Evolutionary conservation across 1,140 invertebrate species (phyloP), one percentile per base, ranked within the genome.

Genomic region (Drosophila pandora): DNA sequence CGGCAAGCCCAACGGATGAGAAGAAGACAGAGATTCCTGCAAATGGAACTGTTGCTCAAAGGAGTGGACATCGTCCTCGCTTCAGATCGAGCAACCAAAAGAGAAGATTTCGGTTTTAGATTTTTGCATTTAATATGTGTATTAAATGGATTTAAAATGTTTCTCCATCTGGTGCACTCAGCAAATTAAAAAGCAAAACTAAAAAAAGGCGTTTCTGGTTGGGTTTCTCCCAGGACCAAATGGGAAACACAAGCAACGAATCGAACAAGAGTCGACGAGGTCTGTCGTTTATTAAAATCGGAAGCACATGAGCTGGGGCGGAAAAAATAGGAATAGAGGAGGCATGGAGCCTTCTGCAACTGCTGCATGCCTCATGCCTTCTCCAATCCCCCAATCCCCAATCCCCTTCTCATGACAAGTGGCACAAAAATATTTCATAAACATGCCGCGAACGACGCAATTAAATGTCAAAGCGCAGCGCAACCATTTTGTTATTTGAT

Each of bases 401-500:
- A 17, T 17, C 17, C 17, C 17, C 17, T 17, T 17, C 25, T 6
- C 32, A 17, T 57, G 43, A 62, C 34, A 34, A 37, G 48, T 53
- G 68, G 69, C 68, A 73, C 30, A 74, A 75, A 65, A 74, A 74
- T 64, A 75, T 75, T 75, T 75, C 71, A 75, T 75, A 75, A 75
- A 64, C 47, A 65, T 58, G 52, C 71, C 53, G 71, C 54, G 53
- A 48, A 32, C 60, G 47, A 48, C 41, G 71, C 71, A 75, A 75
- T 75, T 75, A 75, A 75, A 75, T 75, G 70, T 75, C 71, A 75
- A 75, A 75, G 71, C 60, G 71, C 71, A 49, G 60, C 28, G 53
- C 72, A 48, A 32, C 70, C 71, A 75, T 75, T 75, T 75, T 75
- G 60, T 37, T 75, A 57, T 75, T 75, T 75, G 71, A 75, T 75